Conservation (phyloP, 2,113 vertebrate genomes). For the Hippocampus zosterae region DNA sequence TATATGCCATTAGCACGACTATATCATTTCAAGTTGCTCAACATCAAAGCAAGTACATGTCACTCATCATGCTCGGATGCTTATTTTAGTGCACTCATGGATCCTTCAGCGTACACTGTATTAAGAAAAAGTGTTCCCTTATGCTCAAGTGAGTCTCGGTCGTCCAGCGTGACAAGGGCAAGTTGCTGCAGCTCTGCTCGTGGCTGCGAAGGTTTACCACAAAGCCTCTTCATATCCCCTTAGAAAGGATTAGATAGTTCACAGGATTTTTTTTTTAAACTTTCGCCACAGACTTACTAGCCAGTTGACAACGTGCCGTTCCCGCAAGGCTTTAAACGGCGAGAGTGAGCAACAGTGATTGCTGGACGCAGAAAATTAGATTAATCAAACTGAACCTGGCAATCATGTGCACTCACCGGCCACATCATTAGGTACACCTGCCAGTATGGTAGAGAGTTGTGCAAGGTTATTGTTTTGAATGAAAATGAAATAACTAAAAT, state of each 20-base stretch:
- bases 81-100: not conserved
- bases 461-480: too few relatives aligned
- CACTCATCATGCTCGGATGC: not conserved
- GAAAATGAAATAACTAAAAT: too few relatives aligned
- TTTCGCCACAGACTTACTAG: slow-evolving; percentile 37
- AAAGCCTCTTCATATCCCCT: slow-evolving; percentile 62
- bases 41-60: not conserved
- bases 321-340: slow-evolving; percentile 38
- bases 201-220: slow-evolving; percentile 48
- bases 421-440: not conserved
- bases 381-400: slow-evolving; percentile 30
- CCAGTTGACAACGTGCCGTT: slow-evolving; percentile 44
- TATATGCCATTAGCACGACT: too few relatives aligned
- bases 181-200: slow-evolving; percentile 6
- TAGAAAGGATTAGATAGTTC: slow-evolving; percentile 64
- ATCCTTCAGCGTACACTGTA: slow-evolving; percentile 1
- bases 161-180: slow-evolving; percentile 43
- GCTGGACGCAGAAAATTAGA: slow-evolving; percentile 63
- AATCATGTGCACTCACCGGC: slow-evolving; percentile 9
- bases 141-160: slow-evolving; percentile 17
- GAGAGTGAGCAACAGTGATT: slow-evolving; percentile 24
- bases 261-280: slow-evolving; percentile 8
- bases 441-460: not conserved
- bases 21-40: too few relatives aligned
- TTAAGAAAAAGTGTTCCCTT: slow-evolving; percentile 5